Evolutionary conservation across 2,797 vertebrate species (phyloP), one percentile per base, ranked within the genome.

Genomic region (Coendou prehensilis): DNA sequence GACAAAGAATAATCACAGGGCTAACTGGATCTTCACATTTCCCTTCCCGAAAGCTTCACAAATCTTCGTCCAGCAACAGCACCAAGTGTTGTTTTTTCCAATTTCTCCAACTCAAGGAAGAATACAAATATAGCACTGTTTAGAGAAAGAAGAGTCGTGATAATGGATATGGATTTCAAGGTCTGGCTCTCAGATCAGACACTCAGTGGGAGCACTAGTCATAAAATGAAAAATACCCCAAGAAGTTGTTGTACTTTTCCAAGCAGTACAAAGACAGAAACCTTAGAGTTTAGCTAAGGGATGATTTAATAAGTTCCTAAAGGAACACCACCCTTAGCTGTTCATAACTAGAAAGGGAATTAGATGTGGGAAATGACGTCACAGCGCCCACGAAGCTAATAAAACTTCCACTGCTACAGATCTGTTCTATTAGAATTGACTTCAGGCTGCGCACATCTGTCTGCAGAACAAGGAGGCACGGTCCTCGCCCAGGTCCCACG

Each of bases 21-120:
- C 80, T 92, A 94, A 81, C 94, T 91, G 45, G 78, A 91, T 92
- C 92, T 93, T 80, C 89, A 83, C 87, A 80, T 69, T 67, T 91
- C 92, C 89, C 91, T 76, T 89, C 97, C 91, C 9, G 11, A 95
- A 95, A 95, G 95, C 92, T 10, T 87, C 91, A 82, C 81, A 67
- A 47, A 67, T 87, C 93, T 96, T 47, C 94, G 86, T 91, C 96
- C 78, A 28, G 93, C 87, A 96, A 92, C 67, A 80, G 87, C 59
- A 92, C 95, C 33, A 82, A 88, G 67, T 30, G 90, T 6, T 84
- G 84, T 57, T 86, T 64, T 61, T 69, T 37, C 73, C 83, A 59
- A 57, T 78, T 14, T 80, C 84, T 91, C 82, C 52, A 73, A n/a
- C 82, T 91, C 79, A 10, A 33, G 82, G 76, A 88, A 54, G 81